Evolutionary conservation across 2,113 vertebrate species (phyloP).

Genomic region (Phaethon lepturus): DNA sequence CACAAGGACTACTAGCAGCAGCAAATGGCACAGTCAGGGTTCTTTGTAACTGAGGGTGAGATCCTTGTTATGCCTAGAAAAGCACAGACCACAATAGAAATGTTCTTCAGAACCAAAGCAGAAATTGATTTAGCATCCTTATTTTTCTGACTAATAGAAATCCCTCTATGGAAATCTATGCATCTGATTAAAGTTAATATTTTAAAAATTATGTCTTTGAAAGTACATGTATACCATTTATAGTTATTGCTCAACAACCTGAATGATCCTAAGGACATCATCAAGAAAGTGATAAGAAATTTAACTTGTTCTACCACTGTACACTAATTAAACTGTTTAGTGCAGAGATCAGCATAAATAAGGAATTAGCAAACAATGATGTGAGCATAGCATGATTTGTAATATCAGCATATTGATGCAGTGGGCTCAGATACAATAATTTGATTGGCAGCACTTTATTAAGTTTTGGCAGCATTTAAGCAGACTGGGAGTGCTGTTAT

Average conservation of each 20-base stretch:
- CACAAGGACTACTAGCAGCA: background rate
- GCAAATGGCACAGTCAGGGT: background rate
- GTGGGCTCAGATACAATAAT: slow-evolving; percentile 57
- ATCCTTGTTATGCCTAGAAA: background rate
- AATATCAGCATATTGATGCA: slow-evolving; percentile 67
- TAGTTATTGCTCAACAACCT: slow-evolving; percentile 39
- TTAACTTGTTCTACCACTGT: slow-evolving; percentile 22
- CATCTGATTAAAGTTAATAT: background rate
- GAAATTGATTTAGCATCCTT: background rate
- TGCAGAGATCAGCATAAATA: slow-evolving; percentile 76
- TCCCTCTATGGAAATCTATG: background rate
- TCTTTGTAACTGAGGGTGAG: background rate
- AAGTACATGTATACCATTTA: slow-evolving; percentile 30
- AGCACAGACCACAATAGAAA: background rate
- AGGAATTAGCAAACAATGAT: slow-evolving; percentile 75
- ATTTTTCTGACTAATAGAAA: background rate
- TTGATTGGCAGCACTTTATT: slow-evolving; percentile 80
- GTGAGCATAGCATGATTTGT: slow-evolving; percentile 67
- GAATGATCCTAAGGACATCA: slow-evolving; percentile 16
- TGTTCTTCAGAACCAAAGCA: background rate
- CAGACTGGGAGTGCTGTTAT: slow-evolving; percentile 74
- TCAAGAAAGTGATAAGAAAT: slow-evolving; percentile 34
- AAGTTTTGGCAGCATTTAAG: slow-evolving; percentile 76
- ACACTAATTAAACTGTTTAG: slow-evolving; percentile 75
- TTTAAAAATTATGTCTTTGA: background rate